Evolutionary conservation across 2,888 invertebrate species (phyloP).

Genomic region (Athrips mouffetella): DNA sequence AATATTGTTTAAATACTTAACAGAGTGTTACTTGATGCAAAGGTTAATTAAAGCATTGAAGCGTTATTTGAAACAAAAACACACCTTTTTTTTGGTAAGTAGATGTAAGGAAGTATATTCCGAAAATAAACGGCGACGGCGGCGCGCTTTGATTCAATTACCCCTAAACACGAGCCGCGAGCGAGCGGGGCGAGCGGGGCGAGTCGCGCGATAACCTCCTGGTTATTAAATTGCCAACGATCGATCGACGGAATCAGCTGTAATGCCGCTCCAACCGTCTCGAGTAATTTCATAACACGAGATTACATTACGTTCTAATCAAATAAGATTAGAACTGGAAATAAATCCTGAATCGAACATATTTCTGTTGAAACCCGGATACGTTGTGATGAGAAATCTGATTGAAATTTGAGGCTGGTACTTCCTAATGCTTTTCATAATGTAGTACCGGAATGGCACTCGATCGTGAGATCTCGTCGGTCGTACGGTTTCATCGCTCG

Average conservation of each 20-base stretch:
- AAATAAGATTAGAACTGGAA: background rate
- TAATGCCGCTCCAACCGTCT: background rate
- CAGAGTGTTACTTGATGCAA: no score
- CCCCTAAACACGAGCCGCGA: slow-evolving; percentile 4
- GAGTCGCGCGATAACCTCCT: background rate
- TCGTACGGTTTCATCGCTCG: background rate
- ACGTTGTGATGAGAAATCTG: no score
- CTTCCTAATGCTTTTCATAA: no score
- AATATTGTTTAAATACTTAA: no score
- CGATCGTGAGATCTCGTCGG: no score
- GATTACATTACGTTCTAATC: slow-evolving; percentile 4
- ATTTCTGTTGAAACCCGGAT: no score
- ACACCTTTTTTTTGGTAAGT: no score
- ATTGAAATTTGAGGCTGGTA: no score
- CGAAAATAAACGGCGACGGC: background rate
- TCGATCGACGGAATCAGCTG: slow-evolving; percentile 1
- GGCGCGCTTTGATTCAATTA: background rate
- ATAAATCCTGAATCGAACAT: background rate
- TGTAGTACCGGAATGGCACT: no score
- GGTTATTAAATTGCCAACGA: background rate
- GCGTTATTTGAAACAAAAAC: no score
- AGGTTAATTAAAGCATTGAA: no score
- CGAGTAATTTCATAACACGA: background rate
- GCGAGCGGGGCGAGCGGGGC: background rate
- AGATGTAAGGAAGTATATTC: no score